phyloP scores from a whole-genome alignment of 2,888 invertebrate species.

The Metellina segmentata region DNA sequence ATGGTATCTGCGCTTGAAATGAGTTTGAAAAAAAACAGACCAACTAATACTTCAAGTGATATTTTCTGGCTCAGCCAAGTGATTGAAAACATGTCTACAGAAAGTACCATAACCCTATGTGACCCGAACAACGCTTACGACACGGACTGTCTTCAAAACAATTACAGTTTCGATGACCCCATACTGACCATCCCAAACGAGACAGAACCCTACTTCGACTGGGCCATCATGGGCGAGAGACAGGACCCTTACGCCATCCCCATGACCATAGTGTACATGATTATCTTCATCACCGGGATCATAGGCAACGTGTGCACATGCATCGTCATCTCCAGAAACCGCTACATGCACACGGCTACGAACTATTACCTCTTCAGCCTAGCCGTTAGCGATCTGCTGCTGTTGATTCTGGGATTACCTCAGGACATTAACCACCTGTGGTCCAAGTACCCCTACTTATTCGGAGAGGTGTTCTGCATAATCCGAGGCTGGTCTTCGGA shows the following conservation, averaged over 20 bases:
- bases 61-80: conserved; percentile 44
- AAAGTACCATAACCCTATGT: conserved; percentile 20
- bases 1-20: conserved; percentile 22
- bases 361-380: conserved; percentile 91
- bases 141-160: conserved; percentile 18
- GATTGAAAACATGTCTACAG: conserved; percentile 36
- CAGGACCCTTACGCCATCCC: conserved; percentile 77
- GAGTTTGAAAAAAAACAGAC: conserved; percentile 7
- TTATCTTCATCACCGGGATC: conserved; percentile 88
- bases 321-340: conserved; percentile 88
- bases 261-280: conserved; percentile 86
- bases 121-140: conserved; percentile 5
- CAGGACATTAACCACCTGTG: conserved; percentile 85
- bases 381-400: conserved; percentile 90
- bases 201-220: conserved; percentile 8
- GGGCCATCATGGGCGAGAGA: conserved; percentile 55
- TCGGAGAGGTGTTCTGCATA: conserved; percentile 90
- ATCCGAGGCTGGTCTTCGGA: conserved; percentile 90
- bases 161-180: conserved; percentile 10
- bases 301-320: conserved; percentile 89
- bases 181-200: conserved; percentile 34
- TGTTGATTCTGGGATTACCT: conserved; percentile 90
- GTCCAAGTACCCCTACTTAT: conserved; percentile 81
- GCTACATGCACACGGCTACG: conserved; percentile 91
- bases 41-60: conserved; percentile 2